Conservation (phyloP, 2,113 vertebrate species). For the Centrocercus urophasianus region DNA sequence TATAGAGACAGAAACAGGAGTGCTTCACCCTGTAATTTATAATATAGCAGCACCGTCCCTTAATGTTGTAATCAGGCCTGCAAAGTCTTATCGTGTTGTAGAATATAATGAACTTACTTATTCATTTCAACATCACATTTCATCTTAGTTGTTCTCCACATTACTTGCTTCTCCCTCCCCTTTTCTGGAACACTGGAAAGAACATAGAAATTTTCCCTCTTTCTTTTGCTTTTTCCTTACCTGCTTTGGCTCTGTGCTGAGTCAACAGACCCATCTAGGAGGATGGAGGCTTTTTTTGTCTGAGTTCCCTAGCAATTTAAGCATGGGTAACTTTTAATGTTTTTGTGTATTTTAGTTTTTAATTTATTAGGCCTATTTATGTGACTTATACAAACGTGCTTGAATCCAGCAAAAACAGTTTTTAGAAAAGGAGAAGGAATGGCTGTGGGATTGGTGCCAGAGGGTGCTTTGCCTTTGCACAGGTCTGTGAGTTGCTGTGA, state of each 20-base stretch:
- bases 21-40: conserved; percentile 78
- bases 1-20: conserved; percentile 70
- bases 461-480: neutral
- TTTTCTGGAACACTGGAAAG: conserved; percentile 34
- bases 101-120: conserved; percentile 79
- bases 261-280: neutral
- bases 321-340: neutral
- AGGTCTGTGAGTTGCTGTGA: neutral
- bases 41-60: conserved; percentile 59
- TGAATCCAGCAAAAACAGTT: neutral
- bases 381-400: neutral
- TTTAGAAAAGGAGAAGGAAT: neutral
- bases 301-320: neutral
- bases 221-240: neutral
- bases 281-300: neutral
- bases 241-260: neutral
- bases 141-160: conserved; percentile 63
- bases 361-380: neutral
- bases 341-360: neutral
- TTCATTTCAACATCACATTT: conserved; percentile 70
- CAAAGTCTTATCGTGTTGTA: conserved; percentile 71
- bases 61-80: conserved; percentile 73
- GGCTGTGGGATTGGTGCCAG: neutral
- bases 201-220: neutral
- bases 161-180: conserved; percentile 14